These are phyloP conservation scores for Erinaceus europaeus DNA, from an alignment of 2,113 vertebrate species.

Conservation along the genomic window DNA sequence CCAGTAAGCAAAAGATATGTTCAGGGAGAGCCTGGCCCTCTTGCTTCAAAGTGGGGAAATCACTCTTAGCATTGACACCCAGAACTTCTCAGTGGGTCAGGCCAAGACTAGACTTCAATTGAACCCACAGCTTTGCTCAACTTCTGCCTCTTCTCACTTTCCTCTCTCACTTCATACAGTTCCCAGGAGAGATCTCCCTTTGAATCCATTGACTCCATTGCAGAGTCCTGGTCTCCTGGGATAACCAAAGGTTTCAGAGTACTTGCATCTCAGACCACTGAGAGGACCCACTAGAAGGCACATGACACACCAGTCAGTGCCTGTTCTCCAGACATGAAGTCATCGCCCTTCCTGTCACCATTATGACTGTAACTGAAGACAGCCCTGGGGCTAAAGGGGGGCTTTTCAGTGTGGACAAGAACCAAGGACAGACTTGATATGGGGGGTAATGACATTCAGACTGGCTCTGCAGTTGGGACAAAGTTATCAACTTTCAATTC, in stretches of 20 bases:
- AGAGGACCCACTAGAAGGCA: background rate
- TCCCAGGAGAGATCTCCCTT: background rate
- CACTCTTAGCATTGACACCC: background rate
- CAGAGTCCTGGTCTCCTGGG: background rate
- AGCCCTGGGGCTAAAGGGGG: background rate
- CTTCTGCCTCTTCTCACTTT: background rate
- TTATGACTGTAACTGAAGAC: background rate
- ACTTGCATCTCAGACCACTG: background rate
- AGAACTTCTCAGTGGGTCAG: background rate
- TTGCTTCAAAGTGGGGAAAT: background rate
- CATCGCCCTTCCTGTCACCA: rapidly evolving
- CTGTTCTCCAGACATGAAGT: background rate
- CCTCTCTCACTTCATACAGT: background rate
- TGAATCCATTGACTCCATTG: background rate
- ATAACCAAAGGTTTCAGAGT: background rate
- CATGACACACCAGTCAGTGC: rapidly evolving
- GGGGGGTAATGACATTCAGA: background rate
- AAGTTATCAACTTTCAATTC: background rate
- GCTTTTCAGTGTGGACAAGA: background rate
- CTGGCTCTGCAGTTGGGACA: background rate
- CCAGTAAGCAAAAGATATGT: background rate
- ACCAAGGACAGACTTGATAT: background rate
- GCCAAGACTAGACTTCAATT: background rate
- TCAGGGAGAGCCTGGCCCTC: background rate
- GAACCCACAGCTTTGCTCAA: background rate